Evolutionary conservation across 92 coral and sea anemone genomes (phyloP), one percentile per base, ranked within the genome.

Genomic region (Plumapathes pennacea): DNA sequence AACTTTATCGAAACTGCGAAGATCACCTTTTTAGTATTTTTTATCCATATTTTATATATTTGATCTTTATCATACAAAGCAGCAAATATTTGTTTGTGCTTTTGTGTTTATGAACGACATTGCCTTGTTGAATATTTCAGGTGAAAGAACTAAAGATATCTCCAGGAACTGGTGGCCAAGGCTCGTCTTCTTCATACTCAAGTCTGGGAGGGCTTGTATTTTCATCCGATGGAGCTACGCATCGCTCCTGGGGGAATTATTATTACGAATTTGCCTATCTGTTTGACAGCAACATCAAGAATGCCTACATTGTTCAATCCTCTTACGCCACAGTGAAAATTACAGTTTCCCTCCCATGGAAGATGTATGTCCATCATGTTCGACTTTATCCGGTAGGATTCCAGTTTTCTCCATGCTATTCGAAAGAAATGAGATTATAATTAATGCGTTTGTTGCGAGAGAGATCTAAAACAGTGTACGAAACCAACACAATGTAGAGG

Each of bases 311-410:
- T 23, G 74, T 74, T 18, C 66, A 36, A 25, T 62, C 71, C 5
- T 61, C 77, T 14, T 43, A 45, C 54, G 47, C 29, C 28, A 64
- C 24, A 14, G 70, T 64, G 51, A 68, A 50, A 2, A 52, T 91
- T 5, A 69, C 80, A 2, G 78, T 71, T 25, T 76, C 50, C 25
- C 64, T 91, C 32, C 77, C 86, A 39, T 78, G 77, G 58, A 55
- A 79, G 25, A 82, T 78, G 71, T 83, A 69, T 50, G 62, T 91
- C 21, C 85, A 91, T 62, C 97, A 72, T 46, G 31, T 88, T 31
- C 74, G 97, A 19, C 48, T 91, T 32, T 80, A 78, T 36, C 97
- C 97, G 72, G 97, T 91, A 82, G 62, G 96, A n/a, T n/a, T n/a
- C n/a, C n/a, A n/a, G n/a, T n/a, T n/a, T n/a, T n/a, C n/a, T n/a